Evolutionary conservation across 1,140 invertebrate genomes (phyloP), one percentile per base, ranked within the genome.

Genomic region (Leptestheria dahalacensis): DNA sequence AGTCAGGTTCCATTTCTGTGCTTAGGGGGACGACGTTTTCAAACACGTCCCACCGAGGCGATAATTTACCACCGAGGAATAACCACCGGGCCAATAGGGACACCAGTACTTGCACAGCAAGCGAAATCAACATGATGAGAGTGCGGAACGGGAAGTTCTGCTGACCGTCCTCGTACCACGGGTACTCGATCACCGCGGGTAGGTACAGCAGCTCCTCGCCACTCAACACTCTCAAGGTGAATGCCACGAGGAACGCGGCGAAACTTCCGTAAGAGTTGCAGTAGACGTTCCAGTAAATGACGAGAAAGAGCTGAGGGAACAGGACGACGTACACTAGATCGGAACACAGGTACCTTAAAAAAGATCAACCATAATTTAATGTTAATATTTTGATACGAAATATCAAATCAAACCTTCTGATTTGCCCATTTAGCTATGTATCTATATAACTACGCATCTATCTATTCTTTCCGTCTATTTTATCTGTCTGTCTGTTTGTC

Each of bases 251-350:
- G 66, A 83, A 85, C 21, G 78, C 79, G 2, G 75, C 72, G 3
- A 88, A 70, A 23, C 84, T 87, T 4, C 86, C 86, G 65, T 89
- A 90, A 0, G 84, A 85, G 69, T 90, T 88, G 62, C 80, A 79
- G 61, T 77, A 70, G 33, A 76, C 70, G 15, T 77, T 73, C 72
- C 82, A 82, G 68, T 88, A 83, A 11, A 89, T 75, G n/a, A 88
- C 82, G 49, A 81, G 79, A n/a, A 87, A 70, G 1, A 90, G 74
- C 75, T 89, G 86, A 1, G 86, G 87, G 66, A 90, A 89, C 12
- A 90, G 73, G 54, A 89, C 81, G 28, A 88, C 85, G 70, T 86
- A 90, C 41, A 86, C 83, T 41, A 89, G 70, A 71, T 89, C 86
- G 11, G 84, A 82, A 66, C 82, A 85, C 57, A 89, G 71, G 64